phyloP scores from a whole-genome alignment of 2,888 invertebrate species.

The Didymodactylos carnosus region DNA sequence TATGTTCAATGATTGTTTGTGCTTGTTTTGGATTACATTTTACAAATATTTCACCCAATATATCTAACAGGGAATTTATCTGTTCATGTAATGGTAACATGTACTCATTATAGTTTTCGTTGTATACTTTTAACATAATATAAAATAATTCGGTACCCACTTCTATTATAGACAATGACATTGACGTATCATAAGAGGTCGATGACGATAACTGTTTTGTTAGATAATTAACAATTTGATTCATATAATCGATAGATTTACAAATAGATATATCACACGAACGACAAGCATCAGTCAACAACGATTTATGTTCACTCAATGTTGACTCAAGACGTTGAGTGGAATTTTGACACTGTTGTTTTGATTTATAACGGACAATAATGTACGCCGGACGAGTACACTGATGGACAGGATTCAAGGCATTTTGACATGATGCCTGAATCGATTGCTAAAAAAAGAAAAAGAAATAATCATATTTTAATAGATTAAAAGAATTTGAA shows the following conservation, averaged over 20 bases:
- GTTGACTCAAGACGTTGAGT: not conserved
- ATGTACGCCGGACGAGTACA: slow-evolving; percentile 10
- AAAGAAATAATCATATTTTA: no score
- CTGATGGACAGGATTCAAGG: slow-evolving; percentile 13
- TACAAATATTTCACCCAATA: not conserved
- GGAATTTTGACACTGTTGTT: not conserved
- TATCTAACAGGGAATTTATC: not conserved
- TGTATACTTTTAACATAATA: not conserved
- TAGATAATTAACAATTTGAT: not conserved
- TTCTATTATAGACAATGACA: not conserved
- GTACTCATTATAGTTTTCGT: not conserved
- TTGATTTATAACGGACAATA: not conserved
- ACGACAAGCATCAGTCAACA: not conserved
- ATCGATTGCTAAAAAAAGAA: not conserved
- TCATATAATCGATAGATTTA: not conserved
- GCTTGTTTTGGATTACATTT: not conserved
- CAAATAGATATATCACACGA: not conserved
- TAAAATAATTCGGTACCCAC: not conserved
- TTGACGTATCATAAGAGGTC: not conserved
- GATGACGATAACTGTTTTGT: not conserved
- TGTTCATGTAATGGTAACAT: not conserved
- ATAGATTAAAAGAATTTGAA: no score
- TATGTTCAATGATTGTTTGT: not conserved
- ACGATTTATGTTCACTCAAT: not conserved
- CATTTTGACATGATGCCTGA: slow-evolving; percentile 7